Evolutionary conservation across 2,888 invertebrate genomes (phyloP).

Genomic region (Agonopterix heracliana): DNA sequence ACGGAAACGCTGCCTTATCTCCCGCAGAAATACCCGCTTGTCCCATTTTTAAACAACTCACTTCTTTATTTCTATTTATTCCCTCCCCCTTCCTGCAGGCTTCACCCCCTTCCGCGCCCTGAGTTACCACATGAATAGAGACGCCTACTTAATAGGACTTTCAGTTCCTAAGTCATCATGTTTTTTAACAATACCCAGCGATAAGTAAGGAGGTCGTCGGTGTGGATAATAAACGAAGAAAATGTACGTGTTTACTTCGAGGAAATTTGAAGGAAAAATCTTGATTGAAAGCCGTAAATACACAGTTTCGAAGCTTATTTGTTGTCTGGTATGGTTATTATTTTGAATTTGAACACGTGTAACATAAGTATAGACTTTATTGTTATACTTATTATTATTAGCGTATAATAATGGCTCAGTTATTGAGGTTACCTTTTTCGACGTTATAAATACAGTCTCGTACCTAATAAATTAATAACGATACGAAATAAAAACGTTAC

Average conservation of each 20-base stretch:
- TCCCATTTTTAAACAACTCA: constrained; percentile 75
- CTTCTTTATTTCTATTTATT: constrained; percentile 72
- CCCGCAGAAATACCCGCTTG: constrained; percentile 67
- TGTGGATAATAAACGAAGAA: constrained; percentile 69
- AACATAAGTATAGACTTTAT: neutral
- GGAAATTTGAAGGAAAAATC: constrained; percentile 55
- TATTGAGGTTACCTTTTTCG: neutral
- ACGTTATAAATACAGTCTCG: too few relatives aligned
- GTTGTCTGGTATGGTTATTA: constrained; percentile 28
- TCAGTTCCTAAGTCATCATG: constrained; percentile 75
- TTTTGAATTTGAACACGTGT: neutral
- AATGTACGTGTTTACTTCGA: constrained; percentile 55
- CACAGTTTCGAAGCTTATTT: constrained; percentile 34
- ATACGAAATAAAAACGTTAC: too few relatives aligned
- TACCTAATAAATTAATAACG: too few relatives aligned
- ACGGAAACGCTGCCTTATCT: constrained; percentile 75
- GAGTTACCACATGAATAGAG: constrained; percentile 71
- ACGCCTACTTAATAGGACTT: constrained; percentile 72
- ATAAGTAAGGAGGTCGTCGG: constrained; percentile 65
- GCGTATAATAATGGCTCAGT: neutral
- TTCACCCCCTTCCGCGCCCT: constrained; percentile 41
- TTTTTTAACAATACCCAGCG: constrained; percentile 64
- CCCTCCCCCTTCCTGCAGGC: constrained; percentile 30
- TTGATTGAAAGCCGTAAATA: constrained; percentile 59
- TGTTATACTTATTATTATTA: neutral